Conservation (phyloP, 2,113 vertebrate species). For the Sinocyclocheilus anophthalmus region DNA sequence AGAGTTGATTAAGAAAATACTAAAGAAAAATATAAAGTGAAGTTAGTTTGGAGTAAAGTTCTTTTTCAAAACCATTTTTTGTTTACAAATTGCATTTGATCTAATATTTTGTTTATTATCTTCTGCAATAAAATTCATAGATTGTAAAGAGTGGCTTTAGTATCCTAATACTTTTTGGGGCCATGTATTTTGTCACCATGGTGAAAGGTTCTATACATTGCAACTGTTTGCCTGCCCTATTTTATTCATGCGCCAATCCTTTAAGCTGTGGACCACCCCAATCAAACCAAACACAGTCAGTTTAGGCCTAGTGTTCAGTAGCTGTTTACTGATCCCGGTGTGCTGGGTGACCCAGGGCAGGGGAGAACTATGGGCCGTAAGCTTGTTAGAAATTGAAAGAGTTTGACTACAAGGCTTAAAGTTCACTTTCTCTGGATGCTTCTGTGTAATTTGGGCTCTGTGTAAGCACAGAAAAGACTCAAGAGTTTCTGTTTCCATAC, state of each 20-base stretch:
- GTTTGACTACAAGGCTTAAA: constrained; percentile 54
- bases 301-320: constrained; percentile 19
- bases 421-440: constrained; percentile 28
- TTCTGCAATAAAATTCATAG: neutral
- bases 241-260: constrained; percentile 50
- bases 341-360: constrained; percentile 50
- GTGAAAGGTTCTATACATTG: constrained; percentile 40
- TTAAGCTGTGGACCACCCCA: constrained; percentile 59
- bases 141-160: neutral
- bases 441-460: constrained; percentile 34
- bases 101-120: neutral
- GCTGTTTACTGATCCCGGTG: constrained; percentile 43
- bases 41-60: neutral
- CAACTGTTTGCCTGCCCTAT: constrained; percentile 50
- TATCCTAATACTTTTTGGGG: neutral
- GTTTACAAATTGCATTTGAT: neutral
- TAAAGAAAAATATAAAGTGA: neutral
- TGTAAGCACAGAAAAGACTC: constrained; percentile 36
- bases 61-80: neutral
- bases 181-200: constrained; percentile 38
- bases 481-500: neutral
- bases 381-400: constrained; percentile 51
- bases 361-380: constrained; percentile 53
- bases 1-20: neutral
- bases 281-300: constrained; percentile 40